Base-by-base conservation (phyloP, 1,140 invertebrate genomes). In the Cydia pomonella region DNA sequence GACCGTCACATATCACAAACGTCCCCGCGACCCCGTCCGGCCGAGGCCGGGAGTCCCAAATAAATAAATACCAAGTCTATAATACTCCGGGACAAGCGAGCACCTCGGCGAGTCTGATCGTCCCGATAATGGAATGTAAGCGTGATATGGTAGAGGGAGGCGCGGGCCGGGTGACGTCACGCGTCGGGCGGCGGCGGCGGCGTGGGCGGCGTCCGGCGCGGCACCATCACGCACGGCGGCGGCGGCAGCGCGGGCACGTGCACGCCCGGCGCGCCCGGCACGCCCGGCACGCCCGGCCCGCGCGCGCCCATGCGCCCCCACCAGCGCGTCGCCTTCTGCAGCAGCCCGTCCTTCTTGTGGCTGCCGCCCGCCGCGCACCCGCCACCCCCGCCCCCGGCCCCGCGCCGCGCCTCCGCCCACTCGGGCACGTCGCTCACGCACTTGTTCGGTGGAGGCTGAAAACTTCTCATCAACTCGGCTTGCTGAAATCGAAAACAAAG, bases 31-130 rank as follows among this genome's bases (percentile, higher is more conserved):
- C 73, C 53, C 16, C 12, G 13, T 12, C 62, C 53, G 77, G 77
- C 41, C 77, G 76, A 77, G 53, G 77, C 66, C 69, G 76, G 76
- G 82, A 77, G 84, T 85, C 84, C 87, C 87, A 82, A 89, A 90
- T 91, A 92, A 92, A 92, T 92, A 92, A 92, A 92, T 92, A 92
- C 73, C 88, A 87, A 92, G 90, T 92, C 88, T 92, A 91, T 91
- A 91, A 89, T 89, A 90, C 84, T 90, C 83, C 86, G 90, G 87
- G 88, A 85, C 85, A 83, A 83, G 84, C 80, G 84, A 79, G 80
- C 83, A 77, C 84, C 80, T 77, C 83, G 84, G 83, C 84, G 82
- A 81, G 84, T 86, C 81, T 84, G 82, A 83, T 85, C 87, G 89
- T 87, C 90, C 90, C 90, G 88, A 83, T 84, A 89, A 89, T 90